phyloP scores from a whole-genome alignment of 2,888 invertebrate genomes.

The Amphipyra berbera region DNA sequence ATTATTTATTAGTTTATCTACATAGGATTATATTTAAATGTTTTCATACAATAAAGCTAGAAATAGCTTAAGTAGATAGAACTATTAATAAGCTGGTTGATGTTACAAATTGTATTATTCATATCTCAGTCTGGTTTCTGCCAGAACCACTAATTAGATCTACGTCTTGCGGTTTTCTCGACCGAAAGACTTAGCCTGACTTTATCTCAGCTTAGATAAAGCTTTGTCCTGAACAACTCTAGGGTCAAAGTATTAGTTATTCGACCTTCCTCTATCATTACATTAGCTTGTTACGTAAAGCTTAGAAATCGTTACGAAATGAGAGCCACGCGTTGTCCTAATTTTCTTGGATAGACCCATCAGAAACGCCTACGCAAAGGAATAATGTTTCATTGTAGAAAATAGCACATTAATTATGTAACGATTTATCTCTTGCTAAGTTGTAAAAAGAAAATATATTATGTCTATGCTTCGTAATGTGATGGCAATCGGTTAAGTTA shows the following conservation, averaged over 20 bases:
- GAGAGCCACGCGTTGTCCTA: slow-evolving; percentile 5
- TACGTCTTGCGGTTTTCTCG: slow-evolving; percentile 40
- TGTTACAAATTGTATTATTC: slow-evolving; percentile 11
- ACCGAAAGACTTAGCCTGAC: slow-evolving; percentile 50
- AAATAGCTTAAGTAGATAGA: too few relatives aligned
- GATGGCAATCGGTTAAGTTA: too few relatives aligned
- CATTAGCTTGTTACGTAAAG: slow-evolving; percentile 36
- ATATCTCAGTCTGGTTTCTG: slow-evolving; percentile 26
- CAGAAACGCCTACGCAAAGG: neutral
- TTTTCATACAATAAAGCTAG: too few relatives aligned
- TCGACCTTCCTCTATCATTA: slow-evolving; percentile 42
- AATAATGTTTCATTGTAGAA: neutral
- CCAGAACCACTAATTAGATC: slow-evolving; percentile 42
- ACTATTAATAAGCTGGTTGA: slow-evolving; percentile 31
- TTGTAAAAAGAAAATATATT: too few relatives aligned
- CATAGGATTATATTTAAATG: too few relatives aligned
- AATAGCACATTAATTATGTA: too few relatives aligned
- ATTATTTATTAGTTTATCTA: too few relatives aligned
- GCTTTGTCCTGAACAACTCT: slow-evolving; percentile 51
- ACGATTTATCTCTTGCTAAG: too few relatives aligned
- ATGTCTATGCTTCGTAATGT: too few relatives aligned
- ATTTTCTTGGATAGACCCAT: slow-evolving; percentile 17
- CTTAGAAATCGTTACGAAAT: slow-evolving; percentile 25
- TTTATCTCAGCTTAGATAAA: slow-evolving; percentile 57
- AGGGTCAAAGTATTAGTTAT: slow-evolving; percentile 43